These are phyloP conservation scores for Cephalopholis sonnerati DNA, from an alignment of 2,113 vertebrate genomes.

Conservation along the genomic window DNA sequence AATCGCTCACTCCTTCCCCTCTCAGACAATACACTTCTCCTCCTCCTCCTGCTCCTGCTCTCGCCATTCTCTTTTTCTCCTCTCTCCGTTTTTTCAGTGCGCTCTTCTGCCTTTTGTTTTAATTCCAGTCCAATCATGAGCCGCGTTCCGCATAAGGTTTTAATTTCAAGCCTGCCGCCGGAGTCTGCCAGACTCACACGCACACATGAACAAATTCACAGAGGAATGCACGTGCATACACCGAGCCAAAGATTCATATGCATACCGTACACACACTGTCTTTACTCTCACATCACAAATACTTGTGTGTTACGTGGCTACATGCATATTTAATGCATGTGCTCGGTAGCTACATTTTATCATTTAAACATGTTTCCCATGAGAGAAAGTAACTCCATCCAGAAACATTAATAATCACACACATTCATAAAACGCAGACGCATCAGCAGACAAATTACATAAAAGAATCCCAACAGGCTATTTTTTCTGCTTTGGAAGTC, in stretches of 20 bases:
- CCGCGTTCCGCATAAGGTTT: constrained; percentile 75
- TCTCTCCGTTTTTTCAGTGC: constrained; percentile 17
- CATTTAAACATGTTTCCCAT: constrained; percentile 64
- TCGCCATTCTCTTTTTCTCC: constrained; percentile 1
- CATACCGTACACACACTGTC: constrained; percentile 20
- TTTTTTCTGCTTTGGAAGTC: constrained; percentile 26
- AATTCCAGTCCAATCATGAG: constrained; percentile 76
- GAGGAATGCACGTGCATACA: constrained; percentile 52
- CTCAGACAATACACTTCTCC: constrained; percentile 50
- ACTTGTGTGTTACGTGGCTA: constrained; percentile 40
- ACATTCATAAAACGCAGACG: constrained; percentile 47
- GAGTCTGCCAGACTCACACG: constrained; percentile 50
- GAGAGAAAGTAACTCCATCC: constrained; percentile 54
- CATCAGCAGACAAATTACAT: constrained; percentile 50
- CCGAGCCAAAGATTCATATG: constrained; percentile 40
- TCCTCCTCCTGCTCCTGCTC: constrained; percentile 20
- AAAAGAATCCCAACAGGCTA: constrained; percentile 44
- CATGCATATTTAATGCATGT: constrained; percentile 71
- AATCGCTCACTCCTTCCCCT: constrained; percentile 46
- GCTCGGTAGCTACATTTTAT: constrained; percentile 63
- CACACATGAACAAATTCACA: constrained; percentile 41
- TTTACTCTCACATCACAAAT: constrained; percentile 25
- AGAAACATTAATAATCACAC: constrained; percentile 65
- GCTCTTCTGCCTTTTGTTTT: constrained; percentile 77
- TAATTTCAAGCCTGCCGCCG: constrained; percentile 75